Evolutionary conservation across 2,113 vertebrate genomes (phyloP).

Genomic region (Rousettus leschenaultii): DNA sequence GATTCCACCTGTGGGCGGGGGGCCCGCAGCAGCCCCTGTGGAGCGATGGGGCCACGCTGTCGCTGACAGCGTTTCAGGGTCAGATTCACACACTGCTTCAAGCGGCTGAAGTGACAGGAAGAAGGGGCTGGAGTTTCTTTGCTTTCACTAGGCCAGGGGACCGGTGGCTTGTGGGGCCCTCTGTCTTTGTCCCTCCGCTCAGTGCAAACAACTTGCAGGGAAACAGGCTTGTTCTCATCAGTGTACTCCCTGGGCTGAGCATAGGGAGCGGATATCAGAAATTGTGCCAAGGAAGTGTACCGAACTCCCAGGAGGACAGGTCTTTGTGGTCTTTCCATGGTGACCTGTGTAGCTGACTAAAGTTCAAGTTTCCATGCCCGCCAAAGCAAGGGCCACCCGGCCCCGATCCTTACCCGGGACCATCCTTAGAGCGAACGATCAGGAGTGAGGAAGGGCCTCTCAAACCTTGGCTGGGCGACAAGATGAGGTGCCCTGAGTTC

Average conservation of each 20-base stretch:
- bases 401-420: not conserved
- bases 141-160: not conserved
- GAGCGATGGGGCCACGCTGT: fast-evolving
- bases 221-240: fast-evolving
- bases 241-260: not conserved
- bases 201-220: fast-evolving
- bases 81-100: fast-evolving
- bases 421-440: not conserved
- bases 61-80: not conserved
- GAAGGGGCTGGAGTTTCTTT: not conserved
- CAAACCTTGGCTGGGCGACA: too few relatives aligned
- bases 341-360: fast-evolving
- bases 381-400: not conserved
- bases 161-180: fast-evolving
- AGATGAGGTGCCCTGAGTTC: not conserved
- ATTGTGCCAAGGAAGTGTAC: not conserved
- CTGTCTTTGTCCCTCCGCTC: not conserved
- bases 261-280: not conserved
- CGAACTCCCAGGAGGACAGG: fast-evolving
- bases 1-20: not conserved
- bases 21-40: not conserved
- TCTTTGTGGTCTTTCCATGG: fast-evolving
- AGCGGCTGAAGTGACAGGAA: not conserved
- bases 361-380: not conserved
- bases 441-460: not conserved